phyloP scores from a whole-genome alignment of 2,888 invertebrate genomes.

The Antheraea yamamai region DNA sequence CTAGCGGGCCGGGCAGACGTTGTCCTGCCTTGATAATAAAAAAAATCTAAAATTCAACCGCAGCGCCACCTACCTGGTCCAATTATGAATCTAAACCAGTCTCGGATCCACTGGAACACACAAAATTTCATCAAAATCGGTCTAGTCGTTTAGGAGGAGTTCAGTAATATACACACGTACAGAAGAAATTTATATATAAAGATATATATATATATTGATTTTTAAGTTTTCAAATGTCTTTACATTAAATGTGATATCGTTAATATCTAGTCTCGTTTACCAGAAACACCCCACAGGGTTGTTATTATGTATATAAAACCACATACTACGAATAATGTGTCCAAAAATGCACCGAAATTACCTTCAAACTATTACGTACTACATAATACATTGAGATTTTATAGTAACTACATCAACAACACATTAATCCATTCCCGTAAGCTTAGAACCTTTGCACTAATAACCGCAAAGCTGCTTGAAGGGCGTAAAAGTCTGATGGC shows the following conservation, averaged over 20 bases:
- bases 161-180: too few relatives aligned
- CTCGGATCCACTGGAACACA: too few relatives aligned
- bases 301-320: background rate
- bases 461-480: constrained; percentile 60
- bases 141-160: too few relatives aligned
- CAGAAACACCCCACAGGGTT: background rate
- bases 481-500: constrained; percentile 44
- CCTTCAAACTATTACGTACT: background rate
- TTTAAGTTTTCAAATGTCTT: background rate
- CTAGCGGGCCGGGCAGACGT: too few relatives aligned
- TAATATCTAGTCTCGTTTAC: background rate
- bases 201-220: background rate
- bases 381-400: background rate
- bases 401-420: constrained; percentile 15
- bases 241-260: background rate
- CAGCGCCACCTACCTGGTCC: too few relatives aligned
- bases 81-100: too few relatives aligned
- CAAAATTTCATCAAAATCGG: too few relatives aligned
- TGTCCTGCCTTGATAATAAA: too few relatives aligned
- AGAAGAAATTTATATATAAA: too few relatives aligned
- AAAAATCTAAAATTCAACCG: too few relatives aligned
- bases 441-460: constrained; percentile 43
- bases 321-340: background rate
- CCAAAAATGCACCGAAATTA: background rate
- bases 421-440: constrained; percentile 1